These are phyloP conservation scores for Meiosimyza platycephala DNA, from an alignment of 2,888 invertebrate genomes.

Conservation along the genomic window DNA sequence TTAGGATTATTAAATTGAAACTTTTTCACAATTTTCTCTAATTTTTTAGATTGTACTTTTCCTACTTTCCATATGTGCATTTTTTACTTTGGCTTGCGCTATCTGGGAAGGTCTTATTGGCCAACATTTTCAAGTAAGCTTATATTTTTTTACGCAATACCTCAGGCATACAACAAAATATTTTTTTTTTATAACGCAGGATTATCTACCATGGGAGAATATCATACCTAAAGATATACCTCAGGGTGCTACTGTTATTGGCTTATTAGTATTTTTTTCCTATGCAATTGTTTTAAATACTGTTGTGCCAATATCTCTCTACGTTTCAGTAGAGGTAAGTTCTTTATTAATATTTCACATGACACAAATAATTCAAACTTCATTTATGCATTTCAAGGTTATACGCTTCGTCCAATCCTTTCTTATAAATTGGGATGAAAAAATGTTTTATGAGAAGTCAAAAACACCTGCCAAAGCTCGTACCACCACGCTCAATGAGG, in stretches of 20 bases:
- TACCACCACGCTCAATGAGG: conserved; percentile 98
- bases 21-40: not conserved
- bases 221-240: conserved; percentile 86
- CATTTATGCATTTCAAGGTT: conserved; percentile 70
- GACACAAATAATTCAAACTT: not conserved
- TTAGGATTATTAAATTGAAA: not conserved
- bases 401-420: conserved; percentile 98
- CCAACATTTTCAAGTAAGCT: conserved; percentile 80
- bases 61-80: conserved; percentile 95
- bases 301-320: conserved; percentile 98
- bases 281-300: conserved; percentile 99
- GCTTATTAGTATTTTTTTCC: conserved; percentile 97
- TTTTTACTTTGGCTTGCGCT: conserved; percentile 97
- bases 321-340: conserved; percentile 91
- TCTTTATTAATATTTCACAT: not conserved
- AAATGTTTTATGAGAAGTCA: conserved; percentile 94
- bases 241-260: conserved; percentile 90
- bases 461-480: conserved; percentile 94
- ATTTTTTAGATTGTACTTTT: conserved; percentile 91
- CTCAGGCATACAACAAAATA: not conserved
- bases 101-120: conserved; percentile 97
- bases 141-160: not conserved
- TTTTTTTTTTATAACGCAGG: conserved; percentile 60
- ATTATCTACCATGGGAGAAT: conserved; percentile 94
- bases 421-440: conserved; percentile 98